A percentile compares a stretch with the other conserved stretches of the same genome.
Conservation (phyloP, 2,888 invertebrate species). For the Drosophila fulvimacula region DNA sequence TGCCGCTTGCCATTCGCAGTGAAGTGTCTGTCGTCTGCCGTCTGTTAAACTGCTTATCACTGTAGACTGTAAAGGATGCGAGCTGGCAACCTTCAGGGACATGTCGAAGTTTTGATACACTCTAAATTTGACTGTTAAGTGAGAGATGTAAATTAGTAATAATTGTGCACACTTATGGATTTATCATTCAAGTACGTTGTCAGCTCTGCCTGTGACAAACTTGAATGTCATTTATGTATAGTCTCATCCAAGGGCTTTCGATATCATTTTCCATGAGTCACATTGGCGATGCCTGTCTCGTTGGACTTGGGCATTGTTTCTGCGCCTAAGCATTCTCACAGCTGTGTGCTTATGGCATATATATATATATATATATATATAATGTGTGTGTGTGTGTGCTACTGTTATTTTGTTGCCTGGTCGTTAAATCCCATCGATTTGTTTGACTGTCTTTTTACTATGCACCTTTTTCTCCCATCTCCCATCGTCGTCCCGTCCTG, state of each 20-base stretch:
- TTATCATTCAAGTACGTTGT: neutral
- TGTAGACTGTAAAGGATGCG: slow-evolving; percentile 19
- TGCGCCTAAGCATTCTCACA: slow-evolving; percentile 18
- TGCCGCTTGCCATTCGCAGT: slow-evolving; percentile 37
- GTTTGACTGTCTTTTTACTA: slow-evolving; percentile 69
- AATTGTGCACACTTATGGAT: neutral
- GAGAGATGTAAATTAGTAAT: too few relatives aligned
- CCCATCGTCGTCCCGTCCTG: slow-evolving; percentile 3
- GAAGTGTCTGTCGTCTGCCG: slow-evolving; percentile 24
- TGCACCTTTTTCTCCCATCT: slow-evolving; percentile 36
- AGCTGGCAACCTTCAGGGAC: slow-evolving; percentile 13
- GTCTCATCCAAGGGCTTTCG: slow-evolving; percentile 16
- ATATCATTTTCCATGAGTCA: slow-evolving; percentile 36
- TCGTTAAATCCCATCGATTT: slow-evolving; percentile 68
- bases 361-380: neutral
- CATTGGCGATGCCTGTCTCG: slow-evolving; percentile 11
- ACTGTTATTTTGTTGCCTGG: slow-evolving; percentile 27
- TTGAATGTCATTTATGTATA: neutral
- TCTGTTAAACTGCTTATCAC: slow-evolving; percentile 42
- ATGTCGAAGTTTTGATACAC: neutral
- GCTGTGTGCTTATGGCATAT: slow-evolving; percentile 15
- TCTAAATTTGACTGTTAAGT: neutral
- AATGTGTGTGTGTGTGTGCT: slow-evolving; percentile 6
- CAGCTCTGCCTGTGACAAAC: neutral
- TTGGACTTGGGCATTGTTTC: slow-evolving; percentile 29